Evolutionary conservation across 2,888 invertebrate species (phyloP).

Genomic region (Lordiphosa fenestrarum): DNA sequence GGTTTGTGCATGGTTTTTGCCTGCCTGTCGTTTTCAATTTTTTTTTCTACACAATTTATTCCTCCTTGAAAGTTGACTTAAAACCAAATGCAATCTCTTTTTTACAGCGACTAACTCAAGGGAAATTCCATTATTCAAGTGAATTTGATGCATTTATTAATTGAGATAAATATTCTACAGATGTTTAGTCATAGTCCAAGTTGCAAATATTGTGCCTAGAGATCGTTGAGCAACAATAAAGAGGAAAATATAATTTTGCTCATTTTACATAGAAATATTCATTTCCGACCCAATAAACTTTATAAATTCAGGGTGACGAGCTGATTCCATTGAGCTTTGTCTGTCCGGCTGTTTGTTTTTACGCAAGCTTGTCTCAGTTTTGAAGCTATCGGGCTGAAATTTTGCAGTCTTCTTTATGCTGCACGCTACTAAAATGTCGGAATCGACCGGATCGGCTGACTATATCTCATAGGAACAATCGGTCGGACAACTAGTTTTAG

Average conservation of each 20-base stretch:
- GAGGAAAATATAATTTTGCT: constrained; percentile 37
- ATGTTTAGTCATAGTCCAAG: constrained; percentile 43
- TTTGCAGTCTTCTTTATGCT: no score
- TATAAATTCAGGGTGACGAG: no score
- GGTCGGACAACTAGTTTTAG: no score
- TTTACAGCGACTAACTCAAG: constrained; percentile 62
- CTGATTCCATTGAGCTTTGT: no score
- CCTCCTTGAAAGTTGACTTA: constrained; percentile 5
- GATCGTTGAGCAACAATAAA: constrained; percentile 56
- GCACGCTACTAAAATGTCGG: no score
- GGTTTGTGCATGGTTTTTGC: constrained; percentile 34
- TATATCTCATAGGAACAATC: no score
- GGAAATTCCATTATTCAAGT: constrained; percentile 32
- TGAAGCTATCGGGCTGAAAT: no score
- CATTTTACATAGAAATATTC: no score
- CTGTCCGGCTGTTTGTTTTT: no score
- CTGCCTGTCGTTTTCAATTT: constrained; percentile 16
- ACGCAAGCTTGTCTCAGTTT: no score
- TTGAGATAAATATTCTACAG: constrained; percentile 48
- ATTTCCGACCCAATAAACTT: no score
- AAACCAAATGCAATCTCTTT: constrained; percentile 48
- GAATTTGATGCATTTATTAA: constrained; percentile 67
- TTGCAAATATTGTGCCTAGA: constrained; percentile 66
- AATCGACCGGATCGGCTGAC: no score
- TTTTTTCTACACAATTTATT: constrained; percentile 3